These are phyloP conservation scores for Copidosoma floridanum DNA, from an alignment of 1,140 invertebrate species.

Conservation along the genomic window DNA sequence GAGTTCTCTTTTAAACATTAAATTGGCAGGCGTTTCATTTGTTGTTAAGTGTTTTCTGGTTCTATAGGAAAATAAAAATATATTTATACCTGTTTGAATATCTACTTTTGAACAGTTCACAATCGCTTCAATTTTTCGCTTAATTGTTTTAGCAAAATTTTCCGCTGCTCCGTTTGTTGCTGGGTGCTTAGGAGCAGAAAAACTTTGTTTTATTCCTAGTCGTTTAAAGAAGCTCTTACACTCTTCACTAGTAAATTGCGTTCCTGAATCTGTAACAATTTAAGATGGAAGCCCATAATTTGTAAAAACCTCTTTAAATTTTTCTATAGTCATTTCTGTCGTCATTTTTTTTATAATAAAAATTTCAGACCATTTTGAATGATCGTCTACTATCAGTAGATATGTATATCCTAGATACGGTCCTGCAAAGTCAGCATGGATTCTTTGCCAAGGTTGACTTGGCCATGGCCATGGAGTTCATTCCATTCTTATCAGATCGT, in stretches of 20 bases:
- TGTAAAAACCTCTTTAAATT: conserved; percentile 2
- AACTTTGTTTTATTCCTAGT: conserved; percentile 40
- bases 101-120: neutral
- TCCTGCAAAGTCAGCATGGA: too few species aligned
- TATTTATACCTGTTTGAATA: neutral
- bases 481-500: conserved; percentile 23
- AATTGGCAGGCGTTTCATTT: neutral
- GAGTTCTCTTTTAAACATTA: conserved; percentile 20
- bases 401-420: too few species aligned
- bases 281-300: conserved; percentile 39
- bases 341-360: conserved; percentile 12
- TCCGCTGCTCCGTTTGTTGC: too few species aligned
- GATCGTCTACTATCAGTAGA: neutral
- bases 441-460: too few species aligned
- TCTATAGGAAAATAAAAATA: conserved; percentile 7
- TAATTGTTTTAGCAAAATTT: conserved; percentile 10
- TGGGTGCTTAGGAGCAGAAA: too few species aligned
- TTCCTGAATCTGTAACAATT: conserved; percentile 43
- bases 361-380: conserved; percentile 10
- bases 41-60: conserved; percentile 12
- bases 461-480: conserved; percentile 39
- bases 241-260: conserved; percentile 33
- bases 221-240: conserved; percentile 38
- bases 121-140: conserved; percentile 2
- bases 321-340: neutral